phyloP scores from a whole-genome alignment of 2,113 vertebrate species.

The Neoarius graeffei region DNA sequence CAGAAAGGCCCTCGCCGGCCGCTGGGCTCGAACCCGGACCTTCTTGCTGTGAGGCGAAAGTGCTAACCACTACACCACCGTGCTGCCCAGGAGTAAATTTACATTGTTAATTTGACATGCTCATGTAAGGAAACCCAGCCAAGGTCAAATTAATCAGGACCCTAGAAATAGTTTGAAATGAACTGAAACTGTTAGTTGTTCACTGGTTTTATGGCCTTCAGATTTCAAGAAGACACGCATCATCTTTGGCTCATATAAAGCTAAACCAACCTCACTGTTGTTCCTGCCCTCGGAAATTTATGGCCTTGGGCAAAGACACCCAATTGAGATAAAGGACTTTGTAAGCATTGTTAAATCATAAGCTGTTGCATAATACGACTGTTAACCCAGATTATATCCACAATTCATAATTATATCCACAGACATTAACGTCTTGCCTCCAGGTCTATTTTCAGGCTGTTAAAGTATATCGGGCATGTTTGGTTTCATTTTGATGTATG shows the following conservation, averaged over 20 bases:
- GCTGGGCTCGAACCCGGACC: too few relatives aligned
- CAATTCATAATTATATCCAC: not conserved
- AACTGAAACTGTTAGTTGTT: not conserved
- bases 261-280: not conserved
- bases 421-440: not conserved
- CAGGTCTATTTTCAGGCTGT: not conserved
- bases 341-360: not conserved
- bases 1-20: too few relatives aligned
- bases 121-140: not conserved
- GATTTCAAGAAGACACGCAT: not conserved
- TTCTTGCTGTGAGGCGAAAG: too few relatives aligned
- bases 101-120: not conserved
- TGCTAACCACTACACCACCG: too few relatives aligned
- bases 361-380: not conserved
- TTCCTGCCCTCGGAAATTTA: not conserved
- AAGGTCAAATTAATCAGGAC: not conserved
- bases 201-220: not conserved
- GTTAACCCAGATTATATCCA: not conserved
- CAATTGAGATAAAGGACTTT: not conserved
- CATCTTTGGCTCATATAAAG: not conserved
- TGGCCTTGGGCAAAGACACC: not conserved
- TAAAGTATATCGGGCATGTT: not conserved
- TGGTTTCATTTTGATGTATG: not conserved
- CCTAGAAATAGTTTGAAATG: not conserved
- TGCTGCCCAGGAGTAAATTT: not conserved